Evolutionary conservation across 2,113 vertebrate species (phyloP).

Genomic region (Etheostoma cragini): DNA sequence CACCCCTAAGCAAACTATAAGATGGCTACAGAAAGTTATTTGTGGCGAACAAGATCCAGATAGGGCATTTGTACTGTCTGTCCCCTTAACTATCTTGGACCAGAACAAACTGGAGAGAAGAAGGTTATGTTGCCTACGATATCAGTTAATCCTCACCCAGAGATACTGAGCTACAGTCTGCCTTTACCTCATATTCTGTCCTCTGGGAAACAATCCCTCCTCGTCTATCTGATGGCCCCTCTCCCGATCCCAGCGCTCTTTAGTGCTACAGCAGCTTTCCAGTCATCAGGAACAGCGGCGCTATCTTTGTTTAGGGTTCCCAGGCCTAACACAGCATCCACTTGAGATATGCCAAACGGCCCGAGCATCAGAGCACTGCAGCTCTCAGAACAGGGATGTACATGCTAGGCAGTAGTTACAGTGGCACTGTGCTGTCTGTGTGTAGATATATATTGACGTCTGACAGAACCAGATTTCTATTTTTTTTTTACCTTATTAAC

Average conservation of each 20-base stretch:
- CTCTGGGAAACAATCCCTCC: slow-evolving; percentile 40
- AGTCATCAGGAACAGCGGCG: slow-evolving; percentile 67
- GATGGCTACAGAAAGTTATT: slow-evolving; percentile 23
- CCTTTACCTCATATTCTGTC: slow-evolving; percentile 37
- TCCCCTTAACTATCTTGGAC: slow-evolving; percentile 40
- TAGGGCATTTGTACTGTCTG: slow-evolving; percentile 6
- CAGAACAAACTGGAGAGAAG: slow-evolving; percentile 41
- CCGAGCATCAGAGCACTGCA: slow-evolving; percentile 59
- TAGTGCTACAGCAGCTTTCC: slow-evolving; percentile 64
- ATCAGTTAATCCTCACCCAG: slow-evolving; percentile 65
- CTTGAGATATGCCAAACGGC: slow-evolving; percentile 81
- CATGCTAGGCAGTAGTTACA: slow-evolving; percentile 8
- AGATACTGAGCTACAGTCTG: slow-evolving; percentile 54
- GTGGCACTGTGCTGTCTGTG: background rate
- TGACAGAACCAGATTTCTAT: background rate
- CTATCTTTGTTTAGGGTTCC: slow-evolving; percentile 81
- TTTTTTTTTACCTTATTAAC: too few species aligned
- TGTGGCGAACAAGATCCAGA: slow-evolving; percentile 36
- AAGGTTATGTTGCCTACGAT: slow-evolving; percentile 32
- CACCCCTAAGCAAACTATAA: background rate
- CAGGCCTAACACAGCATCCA: slow-evolving; percentile 82
- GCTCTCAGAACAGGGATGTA: slow-evolving; percentile 42
- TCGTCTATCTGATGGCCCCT: slow-evolving; percentile 47
- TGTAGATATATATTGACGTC: background rate
- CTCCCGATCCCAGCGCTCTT: slow-evolving; percentile 44